A percentile compares a stretch with the other conserved stretches of the same genome.
Evolutionary conservation across 2,888 invertebrate genomes (phyloP).

Genomic region (Theodoxus fluviatilis): DNA sequence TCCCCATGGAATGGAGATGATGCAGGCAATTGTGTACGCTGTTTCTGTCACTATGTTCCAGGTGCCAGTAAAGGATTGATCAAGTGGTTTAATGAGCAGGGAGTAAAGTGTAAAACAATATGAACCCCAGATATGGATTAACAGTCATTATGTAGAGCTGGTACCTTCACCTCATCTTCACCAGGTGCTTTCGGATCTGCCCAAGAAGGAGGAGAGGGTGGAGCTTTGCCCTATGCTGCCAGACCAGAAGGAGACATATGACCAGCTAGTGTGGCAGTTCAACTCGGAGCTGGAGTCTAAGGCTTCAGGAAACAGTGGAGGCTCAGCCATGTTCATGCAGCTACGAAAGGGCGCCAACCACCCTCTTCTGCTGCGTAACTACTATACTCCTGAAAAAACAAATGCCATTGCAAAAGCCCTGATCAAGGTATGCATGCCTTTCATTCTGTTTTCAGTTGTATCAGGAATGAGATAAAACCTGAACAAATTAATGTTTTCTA

Average conservation of each 20-base stretch:
- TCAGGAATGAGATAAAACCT: not conserved
- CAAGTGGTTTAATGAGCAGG: too few relatives aligned
- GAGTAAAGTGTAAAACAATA: too few relatives aligned
- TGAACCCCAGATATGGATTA: too few relatives aligned
- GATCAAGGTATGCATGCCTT: too few relatives aligned
- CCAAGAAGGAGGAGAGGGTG: slow-evolving; percentile 79
- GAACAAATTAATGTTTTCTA: not conserved
- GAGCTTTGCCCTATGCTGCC: slow-evolving; percentile 76
- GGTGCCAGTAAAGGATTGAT: too few relatives aligned
- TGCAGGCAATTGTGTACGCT: too few relatives aligned
- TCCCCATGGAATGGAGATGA: too few relatives aligned
- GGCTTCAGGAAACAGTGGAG: slow-evolving; percentile 30
- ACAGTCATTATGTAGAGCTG: too few relatives aligned
- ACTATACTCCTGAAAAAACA: slow-evolving; percentile 72
- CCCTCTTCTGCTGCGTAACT: slow-evolving; percentile 81
- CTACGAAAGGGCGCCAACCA: slow-evolving; percentile 93
- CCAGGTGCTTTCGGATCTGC: slow-evolving; percentile 74
- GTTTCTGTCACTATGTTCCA: too few relatives aligned
- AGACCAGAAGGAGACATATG: slow-evolving; percentile 79
- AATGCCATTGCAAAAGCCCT: slow-evolving; percentile 73
- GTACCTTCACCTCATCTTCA: too few relatives aligned
- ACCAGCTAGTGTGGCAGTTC: slow-evolving; percentile 71
- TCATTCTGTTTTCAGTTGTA: too few relatives aligned
- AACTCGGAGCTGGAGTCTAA: slow-evolving; percentile 34
- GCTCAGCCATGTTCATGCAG: slow-evolving; percentile 73